Conservation (phyloP, 2,113 vertebrate genomes). For the Paramisgurnus dabryanus region DNA sequence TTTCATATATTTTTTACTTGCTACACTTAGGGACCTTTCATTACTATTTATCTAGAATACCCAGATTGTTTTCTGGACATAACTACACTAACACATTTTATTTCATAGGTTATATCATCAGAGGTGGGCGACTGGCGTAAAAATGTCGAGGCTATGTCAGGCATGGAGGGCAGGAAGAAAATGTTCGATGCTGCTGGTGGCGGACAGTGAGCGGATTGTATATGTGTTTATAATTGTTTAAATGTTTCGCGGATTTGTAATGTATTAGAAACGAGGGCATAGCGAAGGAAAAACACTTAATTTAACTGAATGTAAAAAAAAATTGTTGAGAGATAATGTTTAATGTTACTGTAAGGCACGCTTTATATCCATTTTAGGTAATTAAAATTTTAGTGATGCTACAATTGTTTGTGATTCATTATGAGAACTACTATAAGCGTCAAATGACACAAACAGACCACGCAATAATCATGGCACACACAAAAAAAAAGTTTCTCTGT, state of each 20-base stretch:
- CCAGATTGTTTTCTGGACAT: neutral
- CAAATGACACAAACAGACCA: too few species aligned
- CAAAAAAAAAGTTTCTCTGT: too few species aligned
- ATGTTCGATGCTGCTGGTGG: conserved; percentile 36
- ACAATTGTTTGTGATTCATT: conserved; percentile 1
- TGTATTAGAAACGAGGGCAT: neutral
- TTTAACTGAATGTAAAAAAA: neutral
- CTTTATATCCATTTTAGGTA: neutral
- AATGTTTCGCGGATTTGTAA: conserved; percentile 25
- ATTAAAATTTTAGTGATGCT: neutral
- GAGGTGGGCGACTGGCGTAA: conserved; percentile 49
- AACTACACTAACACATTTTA: neutral
- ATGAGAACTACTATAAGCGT: neutral
- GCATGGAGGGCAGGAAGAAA: conserved; percentile 38
- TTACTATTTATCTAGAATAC: too few species aligned
- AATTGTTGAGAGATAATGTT: neutral
- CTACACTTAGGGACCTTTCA: too few species aligned
- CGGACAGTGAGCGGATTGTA: conserved; percentile 23
- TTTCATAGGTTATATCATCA: conserved; percentile 24
- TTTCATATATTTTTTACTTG: neutral
- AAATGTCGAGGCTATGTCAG: conserved; percentile 30
- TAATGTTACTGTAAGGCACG: too few species aligned
- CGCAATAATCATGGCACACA: too few species aligned
- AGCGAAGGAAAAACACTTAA: neutral
- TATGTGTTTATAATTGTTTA: conserved; percentile 18